A percentile compares a stretch with the other conserved stretches of the same genome.
phyloP scores from a whole-genome alignment of 2,888 invertebrate species.

The Tupiocoris notatus region DNA sequence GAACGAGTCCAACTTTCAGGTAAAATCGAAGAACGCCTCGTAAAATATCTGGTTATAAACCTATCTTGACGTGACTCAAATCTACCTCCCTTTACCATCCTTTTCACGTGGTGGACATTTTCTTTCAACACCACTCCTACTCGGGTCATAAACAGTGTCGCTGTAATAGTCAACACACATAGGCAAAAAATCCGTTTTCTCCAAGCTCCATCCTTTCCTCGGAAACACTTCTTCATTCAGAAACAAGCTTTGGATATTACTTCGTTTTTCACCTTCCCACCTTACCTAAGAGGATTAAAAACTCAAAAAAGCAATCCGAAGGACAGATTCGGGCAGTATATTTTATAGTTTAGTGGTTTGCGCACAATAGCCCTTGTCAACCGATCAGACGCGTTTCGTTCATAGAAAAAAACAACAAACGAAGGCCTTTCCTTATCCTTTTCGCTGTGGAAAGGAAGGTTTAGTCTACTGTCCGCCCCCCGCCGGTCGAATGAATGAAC shows the following conservation, averaged over 20 bases:
- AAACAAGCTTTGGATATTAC: neutral
- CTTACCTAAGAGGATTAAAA: conserved; percentile 29
- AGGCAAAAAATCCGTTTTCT: neutral
- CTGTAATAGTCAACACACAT: conserved; percentile 13
- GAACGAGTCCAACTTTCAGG: too few relatives aligned
- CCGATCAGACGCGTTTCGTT: conserved; percentile 32
- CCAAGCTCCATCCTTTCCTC: neutral
- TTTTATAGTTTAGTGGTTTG: conserved; percentile 37
- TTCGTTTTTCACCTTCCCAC: neutral
- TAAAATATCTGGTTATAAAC: conserved; percentile 19
- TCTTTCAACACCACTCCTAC: conserved; percentile 23
- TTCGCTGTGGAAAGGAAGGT: neutral
- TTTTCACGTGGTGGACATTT: conserved; percentile 3
- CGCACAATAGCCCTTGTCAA: conserved; percentile 37
- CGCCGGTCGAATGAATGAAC: neutral
- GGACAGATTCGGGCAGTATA: conserved; percentile 34
- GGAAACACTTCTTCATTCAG: conserved; percentile 8
- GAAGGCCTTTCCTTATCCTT: conserved; percentile 2
- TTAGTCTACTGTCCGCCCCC: conserved; percentile 6
- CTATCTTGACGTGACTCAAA: neutral
- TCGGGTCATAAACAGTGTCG: conserved; percentile 18
- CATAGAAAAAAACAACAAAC: conserved; percentile 30
- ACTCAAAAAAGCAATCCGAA: conserved; percentile 32
- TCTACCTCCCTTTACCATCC: neutral
- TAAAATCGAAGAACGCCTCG: neutral